Evolutionary conservation across 2,797 vertebrate genomes (phyloP).

Genomic region (Neostethus bicornis): DNA sequence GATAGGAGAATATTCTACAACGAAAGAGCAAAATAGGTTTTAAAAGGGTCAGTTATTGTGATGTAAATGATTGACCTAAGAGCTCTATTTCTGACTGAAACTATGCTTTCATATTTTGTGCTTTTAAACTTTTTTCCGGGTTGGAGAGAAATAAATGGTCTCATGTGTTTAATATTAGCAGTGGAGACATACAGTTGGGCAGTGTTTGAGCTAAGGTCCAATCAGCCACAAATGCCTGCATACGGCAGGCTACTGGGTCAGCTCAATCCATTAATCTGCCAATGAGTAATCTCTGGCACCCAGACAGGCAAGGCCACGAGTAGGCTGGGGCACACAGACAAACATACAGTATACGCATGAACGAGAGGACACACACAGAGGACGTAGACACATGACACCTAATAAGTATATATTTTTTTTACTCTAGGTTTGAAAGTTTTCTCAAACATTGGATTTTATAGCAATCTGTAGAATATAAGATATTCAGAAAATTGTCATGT

Average conservation of each 20-base stretch:
- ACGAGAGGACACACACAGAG: background rate
- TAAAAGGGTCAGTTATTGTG: conserved; percentile 35
- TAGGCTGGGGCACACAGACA: conserved; percentile 44
- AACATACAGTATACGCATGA: conserved; percentile 23
- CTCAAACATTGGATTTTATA: conserved; percentile 18
- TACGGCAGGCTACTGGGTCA: conserved; percentile 74
- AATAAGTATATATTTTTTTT: background rate
- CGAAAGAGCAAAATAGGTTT: conserved; percentile 47
- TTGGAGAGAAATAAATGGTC: conserved; percentile 35
- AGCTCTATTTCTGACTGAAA: background rate
- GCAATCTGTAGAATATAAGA: conserved; percentile 35
- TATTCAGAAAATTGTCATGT: conserved; percentile 48
- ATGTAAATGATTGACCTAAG: background rate
- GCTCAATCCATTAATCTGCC: conserved; percentile 81
- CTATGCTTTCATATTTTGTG: background rate
- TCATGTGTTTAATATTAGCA: conserved; percentile 36
- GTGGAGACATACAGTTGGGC: conserved; percentile 48
- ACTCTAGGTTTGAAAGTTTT: conserved; percentile 2
- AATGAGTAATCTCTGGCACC: conserved; percentile 79
- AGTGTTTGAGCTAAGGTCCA: conserved; percentile 55
- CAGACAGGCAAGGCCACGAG: conserved; percentile 63
- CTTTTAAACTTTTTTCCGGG: conserved; percentile 9
- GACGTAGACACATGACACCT: background rate
- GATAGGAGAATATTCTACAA: conserved; percentile 95
- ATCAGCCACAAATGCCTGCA: conserved; percentile 67